A percentile compares a stretch with the other conserved stretches of the same genome.
Evolutionary conservation across 1,140 invertebrate genomes (phyloP).

Genomic region (Charaxes varanes): DNA sequence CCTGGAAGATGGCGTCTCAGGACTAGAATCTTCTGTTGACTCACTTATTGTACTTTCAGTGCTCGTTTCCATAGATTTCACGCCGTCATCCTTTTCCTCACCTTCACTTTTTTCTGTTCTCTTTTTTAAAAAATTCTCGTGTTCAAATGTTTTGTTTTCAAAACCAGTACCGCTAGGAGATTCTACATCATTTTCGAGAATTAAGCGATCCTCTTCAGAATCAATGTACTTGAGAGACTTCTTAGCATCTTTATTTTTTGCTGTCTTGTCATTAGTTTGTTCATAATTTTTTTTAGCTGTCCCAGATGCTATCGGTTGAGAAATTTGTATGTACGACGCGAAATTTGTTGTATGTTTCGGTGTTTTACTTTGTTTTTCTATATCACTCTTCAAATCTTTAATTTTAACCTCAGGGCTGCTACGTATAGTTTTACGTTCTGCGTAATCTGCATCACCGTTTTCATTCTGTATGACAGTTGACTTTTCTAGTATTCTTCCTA

Average conservation of each 20-base stretch:
- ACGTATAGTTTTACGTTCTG: constrained; percentile 32
- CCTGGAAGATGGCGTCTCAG: constrained; percentile 50
- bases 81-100: constrained; percentile 39
- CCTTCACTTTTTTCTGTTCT: constrained; percentile 45
- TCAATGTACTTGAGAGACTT: constrained; percentile 57
- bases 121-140: constrained; percentile 66
- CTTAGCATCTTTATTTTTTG: constrained; percentile 29
- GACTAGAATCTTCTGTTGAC: constrained; percentile 55
- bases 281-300: constrained; percentile 36
- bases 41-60: constrained; percentile 62
- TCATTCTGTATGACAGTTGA: constrained; percentile 68
- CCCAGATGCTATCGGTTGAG: constrained; percentile 53
- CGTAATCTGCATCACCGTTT: constrained; percentile 54
- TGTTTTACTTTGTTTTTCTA: constrained; percentile 61
- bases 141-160: constrained; percentile 72
- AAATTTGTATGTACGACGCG: constrained; percentile 76
- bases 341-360: constrained; percentile 73
- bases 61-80: constrained; percentile 62
- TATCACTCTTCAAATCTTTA: constrained; percentile 62
- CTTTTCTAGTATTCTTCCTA: constrained; percentile 70
- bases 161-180: constrained; percentile 65
- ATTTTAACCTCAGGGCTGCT: constrained; percentile 38
- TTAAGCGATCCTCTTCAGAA: constrained; percentile 38
- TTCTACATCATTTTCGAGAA: constrained; percentile 54
- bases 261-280: constrained; percentile 28